Percentiles rank a stretch among this genome's conserved stretches.
Conservation (phyloP, 2,113 vertebrate species). For the Oophaga pumilio region DNA sequence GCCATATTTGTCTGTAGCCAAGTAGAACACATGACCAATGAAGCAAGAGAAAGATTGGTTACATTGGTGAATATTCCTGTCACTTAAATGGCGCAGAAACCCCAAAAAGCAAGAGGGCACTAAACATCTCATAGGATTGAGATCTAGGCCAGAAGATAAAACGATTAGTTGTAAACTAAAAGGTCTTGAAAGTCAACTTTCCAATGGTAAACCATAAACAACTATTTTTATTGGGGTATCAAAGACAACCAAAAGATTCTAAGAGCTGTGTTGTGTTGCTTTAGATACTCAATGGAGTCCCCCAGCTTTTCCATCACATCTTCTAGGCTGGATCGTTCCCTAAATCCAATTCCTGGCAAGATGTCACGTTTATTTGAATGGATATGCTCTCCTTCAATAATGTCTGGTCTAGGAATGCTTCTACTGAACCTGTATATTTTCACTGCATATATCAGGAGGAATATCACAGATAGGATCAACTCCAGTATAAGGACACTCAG, state of each 20-base stretch:
- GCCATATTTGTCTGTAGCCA: not conserved
- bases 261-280: slow-evolving; percentile 85
- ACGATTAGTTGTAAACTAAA: not conserved
- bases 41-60: not conserved
- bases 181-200: slow-evolving; percentile 2
- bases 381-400: slow-evolving; percentile 85
- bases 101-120: not conserved
- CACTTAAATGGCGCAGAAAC: not conserved
- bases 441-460: slow-evolving; percentile 84
- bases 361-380: slow-evolving; percentile 69
- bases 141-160: not conserved
- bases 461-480: slow-evolving; percentile 76
- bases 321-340: slow-evolving; percentile 85
- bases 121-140: not conserved
- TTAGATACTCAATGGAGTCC: slow-evolving; percentile 88
- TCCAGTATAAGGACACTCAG: slow-evolving; percentile 83
- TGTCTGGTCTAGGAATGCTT: slow-evolving; percentile 81
- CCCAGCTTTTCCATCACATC: slow-evolving; percentile 95
- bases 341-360: slow-evolving; percentile 90
- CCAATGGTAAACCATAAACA: not conserved
- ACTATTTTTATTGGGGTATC: slow-evolving; percentile 67
- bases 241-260: slow-evolving; percentile 80
- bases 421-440: slow-evolving; percentile 85
- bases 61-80: not conserved
- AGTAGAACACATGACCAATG: too few species aligned